These are phyloP conservation scores for Falco rusticolus DNA, from an alignment of 2,797 vertebrate genomes.

Conservation along the genomic window DNA sequence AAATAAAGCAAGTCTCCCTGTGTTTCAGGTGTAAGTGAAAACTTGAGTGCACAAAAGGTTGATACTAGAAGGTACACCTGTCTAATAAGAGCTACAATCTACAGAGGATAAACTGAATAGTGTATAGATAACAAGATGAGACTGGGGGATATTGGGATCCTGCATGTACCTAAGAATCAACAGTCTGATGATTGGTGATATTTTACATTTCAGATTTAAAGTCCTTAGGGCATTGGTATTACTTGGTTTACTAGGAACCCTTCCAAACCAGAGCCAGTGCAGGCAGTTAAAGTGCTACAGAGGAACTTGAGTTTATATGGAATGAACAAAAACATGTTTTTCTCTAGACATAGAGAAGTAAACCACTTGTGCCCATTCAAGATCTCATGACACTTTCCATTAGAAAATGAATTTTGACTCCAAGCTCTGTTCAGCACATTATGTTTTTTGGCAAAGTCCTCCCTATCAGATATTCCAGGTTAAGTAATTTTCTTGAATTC, in stretches of 20 bases:
- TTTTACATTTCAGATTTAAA: not conserved
- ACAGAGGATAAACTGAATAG: not conserved
- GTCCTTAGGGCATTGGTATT: not conserved
- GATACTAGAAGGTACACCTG: not conserved
- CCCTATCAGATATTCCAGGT: not conserved
- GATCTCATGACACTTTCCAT: not conserved
- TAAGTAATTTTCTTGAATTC: slow-evolving; percentile 17
- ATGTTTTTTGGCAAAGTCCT: not conserved
- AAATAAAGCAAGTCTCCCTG: not conserved
- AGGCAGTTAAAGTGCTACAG: not conserved
- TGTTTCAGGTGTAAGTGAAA: not conserved
- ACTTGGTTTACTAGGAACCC: not conserved
- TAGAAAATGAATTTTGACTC: not conserved
- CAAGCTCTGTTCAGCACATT: not conserved
- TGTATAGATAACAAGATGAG: not conserved
- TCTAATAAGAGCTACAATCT: not conserved
- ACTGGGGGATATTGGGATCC: not conserved
- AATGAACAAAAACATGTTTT: not conserved
- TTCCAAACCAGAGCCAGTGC: not conserved
- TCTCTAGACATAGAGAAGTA: not conserved
- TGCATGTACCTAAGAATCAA: not conserved
- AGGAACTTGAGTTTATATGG: not conserved
- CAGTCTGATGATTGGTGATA: not conserved
- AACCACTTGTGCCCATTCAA: not conserved
- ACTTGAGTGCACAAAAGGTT: not conserved